A percentile compares a stretch with the other conserved stretches of the same genome.
Conservation (phyloP, 2,888 invertebrate species). For the Serripes groenlandicus region DNA sequence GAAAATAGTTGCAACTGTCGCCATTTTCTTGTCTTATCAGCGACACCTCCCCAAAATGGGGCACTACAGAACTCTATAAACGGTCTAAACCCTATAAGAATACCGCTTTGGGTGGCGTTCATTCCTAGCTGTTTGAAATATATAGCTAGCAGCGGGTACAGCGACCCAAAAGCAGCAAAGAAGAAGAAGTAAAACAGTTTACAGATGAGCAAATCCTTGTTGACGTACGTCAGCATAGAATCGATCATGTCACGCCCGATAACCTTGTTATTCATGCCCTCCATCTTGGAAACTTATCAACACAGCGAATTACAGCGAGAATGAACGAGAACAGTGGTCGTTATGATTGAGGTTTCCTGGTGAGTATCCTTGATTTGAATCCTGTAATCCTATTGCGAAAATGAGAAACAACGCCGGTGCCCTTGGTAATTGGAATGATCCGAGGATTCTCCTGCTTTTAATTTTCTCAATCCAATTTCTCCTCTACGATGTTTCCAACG, state of each 20-base stretch:
- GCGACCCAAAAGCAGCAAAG: constrained; percentile 99
- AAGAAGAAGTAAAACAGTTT: constrained; percentile 99
- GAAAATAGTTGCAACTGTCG: constrained; percentile 94
- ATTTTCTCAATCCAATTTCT: constrained; percentile 13
- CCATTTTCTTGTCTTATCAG: constrained; percentile 90
- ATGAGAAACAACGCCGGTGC: background rate
- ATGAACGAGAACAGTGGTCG: background rate
- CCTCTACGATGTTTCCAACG: background rate
- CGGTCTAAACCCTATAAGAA: constrained; percentile 95
- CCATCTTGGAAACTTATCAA: constrained; percentile 47
- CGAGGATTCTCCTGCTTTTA: background rate
- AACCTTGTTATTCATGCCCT: constrained; percentile 53
- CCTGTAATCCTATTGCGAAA: background rate
- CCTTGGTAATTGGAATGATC: constrained; percentile 6
- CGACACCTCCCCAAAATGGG: constrained; percentile 98
- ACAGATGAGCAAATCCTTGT: constrained; percentile 91
- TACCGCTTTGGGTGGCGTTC: constrained; percentile 98
- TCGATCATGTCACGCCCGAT: constrained; percentile 78
- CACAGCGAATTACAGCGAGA: background rate
- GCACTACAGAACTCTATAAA: constrained; percentile 99
- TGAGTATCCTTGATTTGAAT: background rate
- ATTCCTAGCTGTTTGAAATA: constrained; percentile 99
- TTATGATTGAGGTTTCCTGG: background rate
- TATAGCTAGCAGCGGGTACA: constrained; percentile 99
- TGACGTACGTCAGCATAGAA: constrained; percentile 78